These are phyloP conservation scores for Amphilophus citrinellus DNA, from an alignment of 2,113 vertebrate genomes.

Conservation along the genomic window DNA sequence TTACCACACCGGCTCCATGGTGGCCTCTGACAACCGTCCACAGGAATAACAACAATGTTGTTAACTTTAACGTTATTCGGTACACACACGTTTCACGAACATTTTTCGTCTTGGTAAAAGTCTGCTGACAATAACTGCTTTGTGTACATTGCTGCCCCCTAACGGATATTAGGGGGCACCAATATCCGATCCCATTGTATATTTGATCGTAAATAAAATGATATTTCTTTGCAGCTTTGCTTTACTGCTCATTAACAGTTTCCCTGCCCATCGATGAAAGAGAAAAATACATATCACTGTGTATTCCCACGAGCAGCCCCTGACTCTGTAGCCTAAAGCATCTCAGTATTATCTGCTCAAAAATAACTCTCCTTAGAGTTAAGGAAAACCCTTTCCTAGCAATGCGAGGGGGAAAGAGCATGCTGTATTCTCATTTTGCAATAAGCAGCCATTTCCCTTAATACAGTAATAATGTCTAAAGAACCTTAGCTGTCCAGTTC, in stretches of 20 bases:
- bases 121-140: background rate
- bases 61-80: background rate
- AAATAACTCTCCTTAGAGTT: background rate
- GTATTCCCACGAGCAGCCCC: background rate
- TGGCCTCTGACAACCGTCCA: background rate
- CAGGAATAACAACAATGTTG: background rate
- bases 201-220: background rate
- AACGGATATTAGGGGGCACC: background rate
- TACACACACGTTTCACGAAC: slow-evolving; percentile 2
- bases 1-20: slow-evolving; percentile 77
- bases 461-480: background rate
- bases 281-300: background rate
- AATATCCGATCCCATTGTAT: background rate
- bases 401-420: background rate
- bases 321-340: background rate
- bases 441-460: background rate
- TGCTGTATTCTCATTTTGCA: background rate
- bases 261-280: background rate
- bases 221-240: background rate
- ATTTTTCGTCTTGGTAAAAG: slow-evolving; percentile 33
- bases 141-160: slow-evolving; percentile 40
- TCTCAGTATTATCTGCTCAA: background rate
- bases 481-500: slow-evolving; percentile 3
- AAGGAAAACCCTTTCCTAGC: background rate
- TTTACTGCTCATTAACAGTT: background rate